Percentiles rank a stretch among this genome's conserved stretches.
phyloP scores from a whole-genome alignment of 2,113 vertebrate species.

The Regulus satrapa region DNA sequence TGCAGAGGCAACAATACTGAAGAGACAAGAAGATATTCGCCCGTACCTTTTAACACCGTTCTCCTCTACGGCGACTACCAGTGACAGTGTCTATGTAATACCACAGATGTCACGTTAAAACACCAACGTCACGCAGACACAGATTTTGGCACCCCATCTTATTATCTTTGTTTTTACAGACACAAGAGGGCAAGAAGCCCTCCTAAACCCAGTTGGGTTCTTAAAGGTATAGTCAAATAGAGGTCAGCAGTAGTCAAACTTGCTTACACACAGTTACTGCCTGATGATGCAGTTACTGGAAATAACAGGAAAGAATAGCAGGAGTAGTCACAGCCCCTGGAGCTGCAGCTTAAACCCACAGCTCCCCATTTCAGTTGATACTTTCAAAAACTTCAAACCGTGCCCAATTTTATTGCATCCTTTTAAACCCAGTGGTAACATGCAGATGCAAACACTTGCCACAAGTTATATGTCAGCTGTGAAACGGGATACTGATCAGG shows the following conservation, averaged over 20 bases:
- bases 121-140: background rate
- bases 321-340: background rate
- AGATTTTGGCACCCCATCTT: background rate
- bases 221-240: too few relatives aligned
- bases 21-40: background rate
- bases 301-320: background rate
- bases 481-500: background rate
- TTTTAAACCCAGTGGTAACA: background rate
- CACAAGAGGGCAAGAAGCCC: background rate
- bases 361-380: background rate
- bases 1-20: background rate
- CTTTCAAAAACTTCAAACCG: background rate
- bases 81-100: background rate
- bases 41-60: background rate
- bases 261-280: background rate
- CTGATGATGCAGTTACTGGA: background rate
- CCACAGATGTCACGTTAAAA: background rate
- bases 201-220: background rate
- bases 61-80: background rate
- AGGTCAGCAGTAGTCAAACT: background rate
- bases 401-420: background rate
- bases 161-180: background rate
- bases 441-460: background rate
- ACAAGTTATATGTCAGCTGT: accelerated
- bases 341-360: background rate